Base-by-base conservation (phyloP, 2,113 vertebrate genomes). In the Ochotona princeps region DNA sequence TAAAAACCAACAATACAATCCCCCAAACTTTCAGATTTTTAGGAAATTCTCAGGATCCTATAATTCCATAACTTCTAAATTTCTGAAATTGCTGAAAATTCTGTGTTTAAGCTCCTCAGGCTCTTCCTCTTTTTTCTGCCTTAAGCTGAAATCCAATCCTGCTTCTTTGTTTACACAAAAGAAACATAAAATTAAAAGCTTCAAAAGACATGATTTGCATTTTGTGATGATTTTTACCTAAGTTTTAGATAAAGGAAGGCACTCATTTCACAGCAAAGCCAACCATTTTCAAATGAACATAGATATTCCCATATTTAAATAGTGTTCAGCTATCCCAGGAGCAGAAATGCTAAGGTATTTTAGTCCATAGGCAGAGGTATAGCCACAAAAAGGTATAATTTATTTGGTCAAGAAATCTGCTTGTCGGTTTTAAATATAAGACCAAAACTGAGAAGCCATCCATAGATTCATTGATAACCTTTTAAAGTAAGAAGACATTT, bases 41-140 rank as follows among this genome's bases (percentile, higher is more conserved):
- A 89, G 32, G 74, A 17, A 66, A 70, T 91, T 92, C 70, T 20
- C 35, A 35, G 21, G 6, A n/a, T 30, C 47, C 89, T 74, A 54
- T 49, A 63, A 87, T 74, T 95, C 91, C 44, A 65, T 35, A 30
- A 18, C 11, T 87, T 66, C 66, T 26, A 65, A 26, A 21, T 89
- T 61, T 87, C 38, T 67, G n/a, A 83, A 73, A 78, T 28, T 95
- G 32, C 38, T 86, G 47, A 70, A 70, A 86, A 81, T 76, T 12
- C 73, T 11, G 3, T 70, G 51, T 90, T 74, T 87, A 20, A 81
- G 17, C 13, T 61, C 44, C 49, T 54, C 28, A 63, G 23, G 20
- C 47, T 61, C 5, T 78, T 93, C 15, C 72, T 83, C 61, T 72
- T 63, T 94, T 83, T 67, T 72, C 8, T 94, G 21, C 49, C 32